phyloP scores from a whole-genome alignment of 2,797 vertebrate species.

The Pseudochirops corinnae region DNA sequence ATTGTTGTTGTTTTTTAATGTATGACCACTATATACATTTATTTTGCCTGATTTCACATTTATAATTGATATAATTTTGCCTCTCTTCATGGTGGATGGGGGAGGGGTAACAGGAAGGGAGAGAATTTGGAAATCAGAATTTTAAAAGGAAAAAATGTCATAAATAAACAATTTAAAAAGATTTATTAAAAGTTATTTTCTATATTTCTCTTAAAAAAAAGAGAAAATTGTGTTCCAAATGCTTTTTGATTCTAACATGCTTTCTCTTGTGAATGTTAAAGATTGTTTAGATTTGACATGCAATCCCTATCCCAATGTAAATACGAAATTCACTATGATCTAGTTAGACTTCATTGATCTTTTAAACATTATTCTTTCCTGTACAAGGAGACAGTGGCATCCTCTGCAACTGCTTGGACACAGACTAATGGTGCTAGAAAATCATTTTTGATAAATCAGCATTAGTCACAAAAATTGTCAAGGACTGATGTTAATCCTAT shows the following conservation, averaged over 20 bases:
- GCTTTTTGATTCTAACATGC: background rate
- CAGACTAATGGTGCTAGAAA: background rate
- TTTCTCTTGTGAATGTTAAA: background rate
- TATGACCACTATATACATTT: background rate
- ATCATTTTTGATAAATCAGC: background rate
- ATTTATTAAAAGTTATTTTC: background rate
- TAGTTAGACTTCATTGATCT: background rate
- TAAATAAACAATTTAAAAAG: background rate
- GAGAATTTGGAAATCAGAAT: background rate
- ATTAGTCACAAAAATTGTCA: background rate
- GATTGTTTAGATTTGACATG: background rate
- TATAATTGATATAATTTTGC: background rate
- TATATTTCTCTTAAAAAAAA: background rate
- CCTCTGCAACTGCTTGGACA: background rate
- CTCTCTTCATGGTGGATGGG: background rate
- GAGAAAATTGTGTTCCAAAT: background rate
- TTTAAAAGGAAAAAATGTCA: background rate
- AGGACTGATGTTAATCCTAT: background rate
- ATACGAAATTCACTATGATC: background rate
- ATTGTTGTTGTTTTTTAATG: background rate
- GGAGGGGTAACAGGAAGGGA: background rate
- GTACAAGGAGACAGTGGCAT: background rate
- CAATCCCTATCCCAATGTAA: background rate
- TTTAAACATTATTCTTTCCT: background rate
- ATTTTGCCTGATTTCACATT: background rate